Conservation (phyloP, 2,888 invertebrate genomes). For the Ornithoptera priamus region DNA sequence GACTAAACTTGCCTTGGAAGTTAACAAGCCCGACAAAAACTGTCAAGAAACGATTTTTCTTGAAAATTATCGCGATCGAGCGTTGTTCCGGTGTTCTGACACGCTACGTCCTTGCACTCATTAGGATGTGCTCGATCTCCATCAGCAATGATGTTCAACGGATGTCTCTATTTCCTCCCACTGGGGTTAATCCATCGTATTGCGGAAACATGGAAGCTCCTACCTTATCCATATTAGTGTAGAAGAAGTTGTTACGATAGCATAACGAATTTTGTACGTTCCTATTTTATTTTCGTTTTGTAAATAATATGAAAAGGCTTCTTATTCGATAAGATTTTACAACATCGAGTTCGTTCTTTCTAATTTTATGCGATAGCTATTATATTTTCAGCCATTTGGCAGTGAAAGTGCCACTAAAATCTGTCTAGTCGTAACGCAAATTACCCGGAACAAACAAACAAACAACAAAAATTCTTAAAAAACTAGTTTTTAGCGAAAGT, state of each 20-base stretch:
- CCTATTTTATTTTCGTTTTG: background rate
- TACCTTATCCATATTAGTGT: conserved; percentile 39
- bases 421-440: no score
- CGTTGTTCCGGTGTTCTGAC: conserved; percentile 41
- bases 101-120: conserved; percentile 58
- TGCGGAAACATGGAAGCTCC: conserved; percentile 56
- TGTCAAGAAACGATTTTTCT: conserved; percentile 33
- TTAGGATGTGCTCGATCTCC: conserved; percentile 67
- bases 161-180: conserved; percentile 64
- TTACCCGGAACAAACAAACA: no score
- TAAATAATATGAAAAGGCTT: no score
- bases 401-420: no score
- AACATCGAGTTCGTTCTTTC: no score
- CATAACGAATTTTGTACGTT: background rate
- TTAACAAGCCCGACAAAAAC: conserved; percentile 2
- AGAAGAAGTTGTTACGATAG: conserved; percentile 37
- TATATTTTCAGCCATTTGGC: no score
- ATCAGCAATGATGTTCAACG: conserved; percentile 52
- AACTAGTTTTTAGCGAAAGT: no score
- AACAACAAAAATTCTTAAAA: no score
- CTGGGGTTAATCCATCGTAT: conserved; percentile 48
- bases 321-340: no score
- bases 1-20: conserved; percentile 8
- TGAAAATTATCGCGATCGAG: conserved; percentile 34
- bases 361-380: no score